Evolutionary conservation across 1,140 invertebrate genomes (phyloP).

Genomic region (Drosophila melanogaster): Release_6_plus_ISO1_MT NT_033779.5:14552501-14553000

Average conservation of each 20-base stretch:
- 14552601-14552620: conserved; percentile 80
- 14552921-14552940: conserved; percentile 51
- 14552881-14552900: conserved; percentile 66
- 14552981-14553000: conserved; percentile 7
- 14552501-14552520: conserved; percentile 71
- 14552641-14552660: conserved; percentile 8
- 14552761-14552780: conserved; percentile 85
- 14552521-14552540: conserved; percentile 72
- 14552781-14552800: conserved; percentile 85
- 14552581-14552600: conserved; percentile 52
- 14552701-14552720: conserved; percentile 85
- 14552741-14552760: conserved; percentile 84
- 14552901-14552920: conserved; percentile 80
- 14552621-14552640: conserved; percentile 79
- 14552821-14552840: conserved; percentile 21
- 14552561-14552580: conserved; percentile 9
- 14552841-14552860: not conserved
- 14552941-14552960: not conserved
- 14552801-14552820: conserved; percentile 84
- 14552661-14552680: not conserved
- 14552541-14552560: conserved; percentile 2
- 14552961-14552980: conserved; percentile 9
- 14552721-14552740: conserved; percentile 85
- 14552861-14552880: conserved; percentile 47
- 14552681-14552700: conserved; percentile 67